Conservation (phyloP, 2,888 invertebrate genomes). For the Ophioninae sp. region DNA sequence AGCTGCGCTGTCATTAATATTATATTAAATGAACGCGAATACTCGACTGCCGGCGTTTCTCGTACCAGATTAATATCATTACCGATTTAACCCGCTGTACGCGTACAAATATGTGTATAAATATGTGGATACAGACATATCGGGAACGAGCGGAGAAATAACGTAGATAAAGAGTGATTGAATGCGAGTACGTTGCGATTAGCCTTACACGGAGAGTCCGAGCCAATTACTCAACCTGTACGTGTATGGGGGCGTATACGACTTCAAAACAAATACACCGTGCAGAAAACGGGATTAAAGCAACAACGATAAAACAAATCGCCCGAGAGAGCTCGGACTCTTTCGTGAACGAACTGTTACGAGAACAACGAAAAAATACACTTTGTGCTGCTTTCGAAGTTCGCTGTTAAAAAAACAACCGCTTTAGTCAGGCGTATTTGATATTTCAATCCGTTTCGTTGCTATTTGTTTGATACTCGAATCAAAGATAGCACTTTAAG, state of each 20-base stretch:
- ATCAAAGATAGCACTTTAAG: background rate
- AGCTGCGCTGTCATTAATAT: slow-evolving; percentile 30
- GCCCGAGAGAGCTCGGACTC: background rate
- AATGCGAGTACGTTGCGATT: slow-evolving; percentile 39
- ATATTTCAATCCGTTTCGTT: background rate
- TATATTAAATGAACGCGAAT: slow-evolving; percentile 52
- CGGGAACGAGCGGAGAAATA: slow-evolving; percentile 35
- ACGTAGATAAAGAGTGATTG: slow-evolving; percentile 42
- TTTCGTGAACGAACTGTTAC: background rate
- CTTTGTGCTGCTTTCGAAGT: background rate
- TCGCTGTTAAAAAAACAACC: background rate
- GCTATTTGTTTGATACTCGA: background rate
- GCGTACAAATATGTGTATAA: slow-evolving; percentile 2
- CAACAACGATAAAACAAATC: background rate
- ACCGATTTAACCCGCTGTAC: background rate
- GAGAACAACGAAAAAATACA: background rate
- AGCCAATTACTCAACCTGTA: slow-evolving; percentile 53
- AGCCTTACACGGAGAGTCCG: slow-evolving; percentile 37
- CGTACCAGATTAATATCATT: slow-evolving; percentile 45
- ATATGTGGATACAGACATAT: slow-evolving; percentile 28
- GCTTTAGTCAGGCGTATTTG: background rate
- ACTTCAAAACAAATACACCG: slow-evolving; percentile 10
- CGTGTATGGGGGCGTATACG: background rate
- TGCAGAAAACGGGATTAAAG: slow-evolving; percentile 24
- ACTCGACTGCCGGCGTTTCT: slow-evolving; percentile 14